phyloP scores from a whole-genome alignment of 2,888 invertebrate species.

The Palloptera scutellata region DNA sequence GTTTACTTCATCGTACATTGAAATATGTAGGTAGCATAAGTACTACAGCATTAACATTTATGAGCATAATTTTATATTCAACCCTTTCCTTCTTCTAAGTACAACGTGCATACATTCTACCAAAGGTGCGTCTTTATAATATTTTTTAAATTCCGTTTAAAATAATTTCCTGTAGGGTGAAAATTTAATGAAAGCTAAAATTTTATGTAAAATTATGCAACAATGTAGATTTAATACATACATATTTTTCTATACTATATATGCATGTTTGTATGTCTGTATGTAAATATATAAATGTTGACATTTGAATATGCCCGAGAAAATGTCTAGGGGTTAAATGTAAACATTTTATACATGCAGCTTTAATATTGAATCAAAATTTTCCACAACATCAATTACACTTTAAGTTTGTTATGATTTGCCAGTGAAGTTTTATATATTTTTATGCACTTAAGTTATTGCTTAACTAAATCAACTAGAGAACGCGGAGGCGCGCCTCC shows the following conservation, averaged over 20 bases:
- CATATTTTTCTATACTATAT: background rate
- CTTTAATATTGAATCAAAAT: no score
- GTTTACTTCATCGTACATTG: background rate
- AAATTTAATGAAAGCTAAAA: constrained; percentile 4
- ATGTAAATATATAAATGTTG: background rate
- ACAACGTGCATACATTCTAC: no score
- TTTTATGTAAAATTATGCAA: background rate
- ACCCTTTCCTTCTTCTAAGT: background rate
- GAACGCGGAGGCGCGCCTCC: no score
- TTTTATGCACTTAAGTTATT: no score
- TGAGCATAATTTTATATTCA: constrained; percentile 2
- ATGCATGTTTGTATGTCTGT: background rate
- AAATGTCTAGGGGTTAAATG: no score
- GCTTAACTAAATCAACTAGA: no score
- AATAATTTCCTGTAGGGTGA: background rate
- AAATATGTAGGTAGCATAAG: background rate
- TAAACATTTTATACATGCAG: no score
- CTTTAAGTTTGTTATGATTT: no score
- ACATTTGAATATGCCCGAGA: no score
- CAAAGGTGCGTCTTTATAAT: background rate
- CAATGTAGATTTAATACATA: background rate
- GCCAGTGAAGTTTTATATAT: no score
- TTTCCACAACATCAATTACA: no score
- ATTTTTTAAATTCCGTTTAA: background rate
- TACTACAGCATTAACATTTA: background rate